Base-by-base conservation (phyloP, 2,888 invertebrate genomes). In the Leucoma salicis region DNA sequence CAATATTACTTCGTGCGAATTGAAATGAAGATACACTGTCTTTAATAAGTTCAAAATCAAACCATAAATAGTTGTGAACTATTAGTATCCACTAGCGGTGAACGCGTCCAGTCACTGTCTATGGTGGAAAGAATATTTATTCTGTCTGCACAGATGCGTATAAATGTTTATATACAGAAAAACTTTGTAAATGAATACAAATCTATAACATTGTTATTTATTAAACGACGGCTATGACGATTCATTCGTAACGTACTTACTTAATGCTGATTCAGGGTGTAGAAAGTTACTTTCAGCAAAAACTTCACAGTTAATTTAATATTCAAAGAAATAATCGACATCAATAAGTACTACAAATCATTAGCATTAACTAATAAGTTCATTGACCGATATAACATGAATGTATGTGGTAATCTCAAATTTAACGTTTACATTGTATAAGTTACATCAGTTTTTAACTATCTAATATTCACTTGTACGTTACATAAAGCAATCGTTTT, bases 301-400 rank as follows among this genome's bases (percentile, higher is more conserved):
- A n/a, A n/a, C n/a, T n/a, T n/a, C n/a, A n/a, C n/a, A n/a, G n/a
- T n/a, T n/a, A n/a, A n/a, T n/a, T n/a, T n/a, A n/a, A n/a, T n/a
- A n/a, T n/a, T n/a, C n/a, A n/a, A n/a, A n/a, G n/a, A n/a, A n/a
- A 59, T 5, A 64, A 64, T 64, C 46, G 49, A 65, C 66, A 64
- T 43, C 48, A 68, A 60, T 67, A 60, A 6, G 50, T 66, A 53
- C 55, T 58, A 21, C 16, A 21, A 21, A 21, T 21, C 51, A 70
- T 78, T 74, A 66, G 66, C 66, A 78, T 76, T 71, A 73, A 82
- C 81, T 74, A 74, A 46, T 32, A 50, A 64, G 83, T 70, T 79
- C 75, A 65, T 59, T 50, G 78, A 73, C 77, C 80, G 60, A 43
- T 53, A 56, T 32, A 14, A 11, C 37, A 32, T 34, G 41, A 40